Conservation (phyloP, 2,888 invertebrate species). For the Crematogaster levior region DNA sequence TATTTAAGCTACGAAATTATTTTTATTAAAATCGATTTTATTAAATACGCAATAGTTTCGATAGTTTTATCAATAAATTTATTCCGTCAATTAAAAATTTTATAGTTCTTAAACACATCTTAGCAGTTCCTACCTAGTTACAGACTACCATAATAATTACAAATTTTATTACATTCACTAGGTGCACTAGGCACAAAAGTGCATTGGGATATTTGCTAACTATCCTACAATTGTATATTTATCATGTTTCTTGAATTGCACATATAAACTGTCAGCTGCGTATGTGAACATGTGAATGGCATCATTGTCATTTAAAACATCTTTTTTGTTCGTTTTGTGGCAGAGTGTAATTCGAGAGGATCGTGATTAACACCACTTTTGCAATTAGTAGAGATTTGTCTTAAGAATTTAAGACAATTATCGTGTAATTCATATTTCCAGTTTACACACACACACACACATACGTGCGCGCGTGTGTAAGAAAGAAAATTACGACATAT, state of each 20-base stretch:
- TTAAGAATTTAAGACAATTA: constrained; percentile 58
- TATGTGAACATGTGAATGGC: constrained; percentile 48
- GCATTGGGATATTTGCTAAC: neutral
- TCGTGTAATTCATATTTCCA: neutral
- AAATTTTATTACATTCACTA: constrained; percentile 22
- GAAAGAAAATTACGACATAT: constrained; percentile 35
- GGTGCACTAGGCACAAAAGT: neutral
- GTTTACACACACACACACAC: neutral
- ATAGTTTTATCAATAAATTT: constrained; percentile 55
- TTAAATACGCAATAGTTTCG: constrained; percentile 21
- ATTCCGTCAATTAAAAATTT: constrained; percentile 28
- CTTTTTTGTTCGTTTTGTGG: constrained; percentile 4
- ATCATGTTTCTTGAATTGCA: constrained; percentile 51
- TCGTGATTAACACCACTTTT: constrained; percentile 47
- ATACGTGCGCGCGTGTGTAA: too few species aligned
- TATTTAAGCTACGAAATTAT: constrained; percentile 27
- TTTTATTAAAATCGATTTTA: constrained; percentile 30
- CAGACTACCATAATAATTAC: constrained; percentile 4
- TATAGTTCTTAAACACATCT: neutral
- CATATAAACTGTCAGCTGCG: constrained; percentile 34
- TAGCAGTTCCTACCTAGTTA: constrained; percentile 30
- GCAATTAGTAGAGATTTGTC: constrained; percentile 73
- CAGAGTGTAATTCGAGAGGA: constrained; percentile 32
- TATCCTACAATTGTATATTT: neutral
- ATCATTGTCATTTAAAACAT: constrained; percentile 10